phyloP scores from a whole-genome alignment of 1,140 invertebrate genomes.

The roundworm (Caenorhabditis elegans) region WBcel235 BX284605.5:19144001-19144500 shows the following conservation, averaged over 20 bases:
- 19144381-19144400: no score
- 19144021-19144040: background rate
- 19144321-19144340: no score
- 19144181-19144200: background rate
- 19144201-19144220: background rate
- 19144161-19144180: background rate
- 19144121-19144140: background rate
- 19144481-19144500: background rate
- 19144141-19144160: background rate
- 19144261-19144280: no score
- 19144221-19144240: background rate
- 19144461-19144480: background rate
- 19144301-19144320: no score
- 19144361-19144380: no score
- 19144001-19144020: background rate
- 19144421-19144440: no score
- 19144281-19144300: no score
- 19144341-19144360: no score
- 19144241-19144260: background rate
- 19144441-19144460: no score
- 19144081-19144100: background rate
- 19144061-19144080: background rate
- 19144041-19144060: background rate
- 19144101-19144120: background rate
- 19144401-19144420: no score